Base-by-base conservation (phyloP, 37 sponge, comb jelly and placozoan species). In the Oopsacas minuta region DNA sequence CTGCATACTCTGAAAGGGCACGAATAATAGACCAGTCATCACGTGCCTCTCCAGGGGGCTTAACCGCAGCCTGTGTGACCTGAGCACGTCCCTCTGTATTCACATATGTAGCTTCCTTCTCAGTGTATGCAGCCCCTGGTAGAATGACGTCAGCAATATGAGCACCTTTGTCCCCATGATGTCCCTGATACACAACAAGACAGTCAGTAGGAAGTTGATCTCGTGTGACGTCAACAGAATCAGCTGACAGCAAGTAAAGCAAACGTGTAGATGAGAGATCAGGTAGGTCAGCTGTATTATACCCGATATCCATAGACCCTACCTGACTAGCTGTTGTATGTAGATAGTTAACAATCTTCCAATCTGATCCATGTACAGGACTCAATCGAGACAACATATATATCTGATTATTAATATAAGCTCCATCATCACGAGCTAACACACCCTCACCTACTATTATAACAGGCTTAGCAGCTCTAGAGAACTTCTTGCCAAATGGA, bases 1-100 rank as follows among this genome's bases (percentile, higher is more conserved):
- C 89, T 37, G 92, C 84, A 46, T 94, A 83, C 81, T 96, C 96
- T 23, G 94, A 91, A 35, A 96, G 53, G 81, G 96, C 96, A 39
- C 97, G 89, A 38, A 96, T 84, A 81, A 96, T 96, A 88, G 91
- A 88, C 97, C 97, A 96, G 89, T 96, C 97, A 49, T 96, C 97
- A 23, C 97, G 84, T 3, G 97, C 97, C 90, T 85, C 81, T 22
- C 97, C 97, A 36, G 97, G 97, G n/a, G 97, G 97, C 30, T 88
- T 96, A 22, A 94, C 93, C 34, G 97, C 97, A n/a, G 84, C 51
- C 82, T 90, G 90, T 36, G 94, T 96, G 34, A 84, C 88, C 88
- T 96, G 97, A 0, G 92, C 88, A 25, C 97, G 84, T n/a, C 97
- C 97, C 84, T 96, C 97, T 52, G 97, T 96, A 88, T 96, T 96